Evolutionary conservation across 2,113 vertebrate species (phyloP), one percentile per base, ranked within the genome.

Genomic region (Eulemur macaco): DNA sequence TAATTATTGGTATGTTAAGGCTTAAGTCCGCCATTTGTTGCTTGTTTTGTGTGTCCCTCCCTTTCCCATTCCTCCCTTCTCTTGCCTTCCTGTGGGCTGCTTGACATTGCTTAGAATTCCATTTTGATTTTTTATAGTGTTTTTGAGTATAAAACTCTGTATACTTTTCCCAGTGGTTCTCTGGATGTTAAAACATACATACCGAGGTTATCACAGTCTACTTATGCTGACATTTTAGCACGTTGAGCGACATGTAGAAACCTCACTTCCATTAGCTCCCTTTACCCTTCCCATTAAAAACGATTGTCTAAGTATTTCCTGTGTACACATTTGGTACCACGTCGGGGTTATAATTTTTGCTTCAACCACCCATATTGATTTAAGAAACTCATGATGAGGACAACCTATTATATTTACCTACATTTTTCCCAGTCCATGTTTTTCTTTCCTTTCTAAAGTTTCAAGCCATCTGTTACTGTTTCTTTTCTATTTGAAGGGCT

Each of bases 311-410:
- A 58, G 13, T 34, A 34, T 82, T 74, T 42, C 47, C 21, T 15
- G 3, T 0, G 0, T 5, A 6, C 12, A 0, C 5, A 1, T 7
- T n/a, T 15, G n/a, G 21, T 39, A 1, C 45, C 29, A 21, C 39
- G 2, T 4, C 3, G 2, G 7, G 12, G 31, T 15, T 10, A 1
- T 10, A 10, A 21, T 80, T 34, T 42, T 34, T 42, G 76, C n/a
- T 42, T 34, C 85, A 20, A 31, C 47, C 47, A 47, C 47, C 47
- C 47, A 47, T 47, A 47, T 11, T 47, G 47, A 15, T 25, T 1
- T 5, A 42, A 64, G 54, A 27, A 39, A 42, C 64, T n/a, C n/a
- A 0, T 0, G n/a, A 54, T 6, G 10, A 80, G 13, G 56, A 15
- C 0, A 7, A 42, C 2, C 9, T 23, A 3, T 63, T 15, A 6